Base-by-base conservation (phyloP, 2,888 invertebrate species). In the Lottia gigantea region DNA sequence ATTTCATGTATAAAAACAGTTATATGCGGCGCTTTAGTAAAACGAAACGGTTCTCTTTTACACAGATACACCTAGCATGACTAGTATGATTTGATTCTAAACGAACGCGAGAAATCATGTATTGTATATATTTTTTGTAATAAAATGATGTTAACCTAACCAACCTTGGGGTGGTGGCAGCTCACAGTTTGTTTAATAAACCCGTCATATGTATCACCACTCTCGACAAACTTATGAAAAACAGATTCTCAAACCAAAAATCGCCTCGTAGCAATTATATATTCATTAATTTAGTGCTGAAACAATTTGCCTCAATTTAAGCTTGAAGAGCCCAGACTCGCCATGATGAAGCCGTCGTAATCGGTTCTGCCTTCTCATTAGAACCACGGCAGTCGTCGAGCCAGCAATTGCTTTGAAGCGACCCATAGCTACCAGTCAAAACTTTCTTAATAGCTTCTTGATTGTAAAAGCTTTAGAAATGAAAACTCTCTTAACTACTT, bases 281-380 rank as follows among this genome's bases (percentile, higher is more conserved):
- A 26, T 19, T 68, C 62, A 68, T 68, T 68, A 68, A 68, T 68
- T 68, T 68, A 62, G 62, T 68, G 67, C 62, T 62, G 62, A 68
- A 68, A 62, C 67, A 68, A 68, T 68, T 68, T 68, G 62, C 67
- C 62, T 62, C 62, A 62, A 68, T 68, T 68, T 68, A 55, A 55
- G 19, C 40, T 40, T 40, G 40, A 40, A 40, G 40, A 40, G 40
- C 40, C 6, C 40, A 40, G 40, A 40, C 55, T 23, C 55, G 55
- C 19, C 55, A 55, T 23, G 23, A 23, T 23, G 23, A 55, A 12
- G 19, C 19, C 55, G 55, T 55, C 55, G 55, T 23, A 55, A 23
- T 55, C 23, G 40, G 40, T 40, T 40, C 40, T 40, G 40, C 40
- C 40, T 40, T 40, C 40, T 40, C 40, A 40, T 40, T 40, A 40